A percentile compares a stretch with the other conserved stretches of the same genome.
Conservation (phyloP, 2,888 invertebrate species). For the Dolomedes plantarius region DNA sequence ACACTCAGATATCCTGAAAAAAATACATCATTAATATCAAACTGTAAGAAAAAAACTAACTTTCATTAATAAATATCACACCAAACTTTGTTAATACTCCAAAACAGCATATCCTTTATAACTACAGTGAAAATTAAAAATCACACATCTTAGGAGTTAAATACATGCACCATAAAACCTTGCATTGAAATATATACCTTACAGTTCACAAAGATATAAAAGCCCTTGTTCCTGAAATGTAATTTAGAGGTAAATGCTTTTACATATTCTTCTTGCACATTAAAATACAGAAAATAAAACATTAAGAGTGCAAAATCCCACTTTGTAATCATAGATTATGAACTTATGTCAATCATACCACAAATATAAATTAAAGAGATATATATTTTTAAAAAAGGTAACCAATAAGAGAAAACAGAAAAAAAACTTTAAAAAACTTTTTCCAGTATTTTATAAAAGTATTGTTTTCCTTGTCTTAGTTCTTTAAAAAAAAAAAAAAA, state of each 20-base stretch:
- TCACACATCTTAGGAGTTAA: neutral
- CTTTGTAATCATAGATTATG: too few relatives aligned
- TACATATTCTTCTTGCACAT: too few relatives aligned
- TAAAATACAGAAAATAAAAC: too few relatives aligned
- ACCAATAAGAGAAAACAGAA: too few relatives aligned
- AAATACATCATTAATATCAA: neutral
- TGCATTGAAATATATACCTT: neutral
- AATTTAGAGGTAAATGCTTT: neutral
- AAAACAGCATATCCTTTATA: neutral
- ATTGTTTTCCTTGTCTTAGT: too few relatives aligned
- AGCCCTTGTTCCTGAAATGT: neutral
- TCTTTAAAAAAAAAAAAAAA: too few relatives aligned
- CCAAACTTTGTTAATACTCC: neutral
- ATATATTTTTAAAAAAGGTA: too few relatives aligned
- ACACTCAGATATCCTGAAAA: neutral
- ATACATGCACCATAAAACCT: neutral
- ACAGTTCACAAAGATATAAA: neutral
- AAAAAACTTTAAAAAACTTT: too few relatives aligned
- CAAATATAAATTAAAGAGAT: too few relatives aligned
- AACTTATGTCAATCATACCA: too few relatives aligned
- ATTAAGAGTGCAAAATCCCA: too few relatives aligned
- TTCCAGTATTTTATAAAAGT: too few relatives aligned
- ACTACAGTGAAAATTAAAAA: neutral
- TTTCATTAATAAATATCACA: neutral
- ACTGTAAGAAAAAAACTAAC: neutral